Conservation (phyloP, 2,113 vertebrate species). For the Pseudopodoces humilis region DNA sequence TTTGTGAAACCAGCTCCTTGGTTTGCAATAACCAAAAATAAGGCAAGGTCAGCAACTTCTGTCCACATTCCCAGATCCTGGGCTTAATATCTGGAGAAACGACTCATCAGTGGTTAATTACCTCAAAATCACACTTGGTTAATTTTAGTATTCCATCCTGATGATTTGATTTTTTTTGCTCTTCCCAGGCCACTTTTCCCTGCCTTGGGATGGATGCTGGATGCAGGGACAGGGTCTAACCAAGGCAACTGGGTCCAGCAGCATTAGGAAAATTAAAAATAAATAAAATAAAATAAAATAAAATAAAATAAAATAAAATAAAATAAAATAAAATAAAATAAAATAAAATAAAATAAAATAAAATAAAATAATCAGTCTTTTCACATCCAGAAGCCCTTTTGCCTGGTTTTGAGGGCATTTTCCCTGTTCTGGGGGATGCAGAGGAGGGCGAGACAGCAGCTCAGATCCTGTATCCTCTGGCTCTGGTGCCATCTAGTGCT, state of each 20-base stretch:
- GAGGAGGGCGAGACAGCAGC: background rate
- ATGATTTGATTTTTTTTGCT: background rate
- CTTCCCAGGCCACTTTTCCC: background rate
- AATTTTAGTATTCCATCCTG: fast-evolving
- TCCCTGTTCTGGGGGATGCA: background rate
- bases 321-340: no score
- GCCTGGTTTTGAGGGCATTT: background rate
- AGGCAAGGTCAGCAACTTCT: fast-evolving
- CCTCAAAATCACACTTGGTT: background rate
- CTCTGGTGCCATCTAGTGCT: conserved; percentile 60
- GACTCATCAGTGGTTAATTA: background rate
- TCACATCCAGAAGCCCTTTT: background rate
- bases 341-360: no score
- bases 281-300: no score
- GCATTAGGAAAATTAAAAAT: background rate
- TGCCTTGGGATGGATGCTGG: background rate
- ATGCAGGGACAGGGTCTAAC: background rate
- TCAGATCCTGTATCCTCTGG: background rate
- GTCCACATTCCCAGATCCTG: background rate
- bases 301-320: no score
- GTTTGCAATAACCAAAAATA: background rate
- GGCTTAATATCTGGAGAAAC: background rate
- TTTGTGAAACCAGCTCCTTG: background rate
- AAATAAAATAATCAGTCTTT: background rate
- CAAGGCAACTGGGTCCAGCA: fast-evolving